These are phyloP conservation scores for Leucoptera coffeella DNA, from an alignment of 2,888 invertebrate species.

Conservation along the genomic window DNA sequence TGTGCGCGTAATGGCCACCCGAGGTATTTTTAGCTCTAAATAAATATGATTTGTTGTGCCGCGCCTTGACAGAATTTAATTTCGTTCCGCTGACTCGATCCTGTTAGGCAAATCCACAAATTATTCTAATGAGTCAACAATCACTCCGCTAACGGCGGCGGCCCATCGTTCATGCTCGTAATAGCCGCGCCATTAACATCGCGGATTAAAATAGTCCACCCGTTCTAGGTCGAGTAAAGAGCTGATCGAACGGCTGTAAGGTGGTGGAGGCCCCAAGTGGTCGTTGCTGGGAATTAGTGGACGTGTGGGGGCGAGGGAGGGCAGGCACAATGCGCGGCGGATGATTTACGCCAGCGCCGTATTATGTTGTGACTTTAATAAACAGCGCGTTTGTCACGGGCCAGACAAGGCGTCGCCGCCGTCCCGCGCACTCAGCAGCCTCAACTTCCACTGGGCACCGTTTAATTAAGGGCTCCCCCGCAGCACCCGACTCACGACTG, in stretches of 20 bases:
- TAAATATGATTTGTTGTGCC: conserved; percentile 52
- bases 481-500: too few relatives aligned
- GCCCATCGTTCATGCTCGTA: too few relatives aligned
- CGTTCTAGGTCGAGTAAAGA: too few relatives aligned
- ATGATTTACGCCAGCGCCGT: conserved; percentile 60
- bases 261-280: too few relatives aligned
- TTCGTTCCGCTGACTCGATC: conserved; percentile 24
- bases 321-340: conserved; percentile 21
- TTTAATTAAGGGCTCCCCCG: too few relatives aligned
- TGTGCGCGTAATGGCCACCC: conserved; percentile 42
- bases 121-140: conserved; percentile 37
- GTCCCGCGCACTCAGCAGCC: conserved; percentile 23
- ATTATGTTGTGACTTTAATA: conserved; percentile 61
- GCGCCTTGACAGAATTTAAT: conserved; percentile 47
- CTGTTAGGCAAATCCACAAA: conserved; percentile 37
- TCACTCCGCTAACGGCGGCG: conserved; percentile 17
- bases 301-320: conserved; percentile 14
- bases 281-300: conserved; percentile 47
- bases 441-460: too few relatives aligned
- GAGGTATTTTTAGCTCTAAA: conserved; percentile 53
- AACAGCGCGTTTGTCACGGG: conserved; percentile 46
- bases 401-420: conserved; percentile 23
- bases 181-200: too few relatives aligned
- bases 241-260: too few relatives aligned
- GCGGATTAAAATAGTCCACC: too few relatives aligned